Conservation (phyloP, 1,140 invertebrate genomes). For the Antheraea mylitta region DNA sequence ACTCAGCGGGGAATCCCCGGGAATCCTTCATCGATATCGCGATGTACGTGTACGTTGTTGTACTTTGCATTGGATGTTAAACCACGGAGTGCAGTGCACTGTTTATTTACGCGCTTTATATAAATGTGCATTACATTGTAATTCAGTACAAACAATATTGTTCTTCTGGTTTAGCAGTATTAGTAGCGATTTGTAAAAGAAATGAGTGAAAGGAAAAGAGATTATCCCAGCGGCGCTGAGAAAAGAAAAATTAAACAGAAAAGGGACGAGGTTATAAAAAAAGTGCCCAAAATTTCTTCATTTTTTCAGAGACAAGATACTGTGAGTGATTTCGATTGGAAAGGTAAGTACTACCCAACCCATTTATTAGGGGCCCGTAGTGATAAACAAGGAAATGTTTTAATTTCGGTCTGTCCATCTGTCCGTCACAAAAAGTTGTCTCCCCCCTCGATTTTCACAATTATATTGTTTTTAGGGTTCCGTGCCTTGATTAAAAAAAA, state of each 20-base stretch:
- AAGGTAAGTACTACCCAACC: slow-evolving; percentile 25
- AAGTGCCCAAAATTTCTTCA: too few relatives aligned
- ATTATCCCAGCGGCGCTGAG: slow-evolving; percentile 22
- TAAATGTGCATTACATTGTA: slow-evolving; percentile 21
- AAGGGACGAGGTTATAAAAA: neutral
- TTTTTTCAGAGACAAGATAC: too few relatives aligned
- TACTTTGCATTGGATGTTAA: slow-evolving; percentile 4
- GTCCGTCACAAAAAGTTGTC: slow-evolving; percentile 26
- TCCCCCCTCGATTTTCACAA: slow-evolving; percentile 22
- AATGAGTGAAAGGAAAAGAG: slow-evolving; percentile 15
- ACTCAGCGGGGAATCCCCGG: too few relatives aligned
- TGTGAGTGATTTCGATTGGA: too few relatives aligned
- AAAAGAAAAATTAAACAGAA: slow-evolving; percentile 25
- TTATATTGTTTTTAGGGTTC: neutral
- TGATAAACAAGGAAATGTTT: slow-evolving; percentile 31
- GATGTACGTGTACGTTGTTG: too few relatives aligned
- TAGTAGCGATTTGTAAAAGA: neutral
- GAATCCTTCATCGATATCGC: too few relatives aligned
- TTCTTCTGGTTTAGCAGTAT: slow-evolving; percentile 31
- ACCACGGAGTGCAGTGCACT: slow-evolving; percentile 2
- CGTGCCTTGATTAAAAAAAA: too few relatives aligned
- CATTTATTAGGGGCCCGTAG: slow-evolving; percentile 11
- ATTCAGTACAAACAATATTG: slow-evolving; percentile 31
- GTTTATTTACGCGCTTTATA: slow-evolving; percentile 4
- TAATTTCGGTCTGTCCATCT: slow-evolving; percentile 28